Base-by-base conservation (phyloP, 2,888 invertebrate species). In the Temnothorax ravouxi region DNA sequence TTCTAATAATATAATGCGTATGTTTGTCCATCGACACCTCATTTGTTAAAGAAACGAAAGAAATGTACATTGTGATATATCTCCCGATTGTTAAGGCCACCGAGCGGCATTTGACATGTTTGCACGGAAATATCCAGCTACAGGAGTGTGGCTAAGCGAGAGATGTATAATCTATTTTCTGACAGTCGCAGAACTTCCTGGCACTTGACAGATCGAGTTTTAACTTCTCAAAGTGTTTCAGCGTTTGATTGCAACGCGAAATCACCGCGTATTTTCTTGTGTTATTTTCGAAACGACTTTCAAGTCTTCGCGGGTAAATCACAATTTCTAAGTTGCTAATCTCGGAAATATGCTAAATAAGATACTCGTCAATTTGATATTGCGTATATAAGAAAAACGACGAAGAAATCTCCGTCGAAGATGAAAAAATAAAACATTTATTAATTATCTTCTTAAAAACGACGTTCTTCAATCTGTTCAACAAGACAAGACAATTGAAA, bases 161-260 rank as follows among this genome's bases (percentile, higher is more conserved):
- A 54, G 25, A 76, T 50, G 50, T 52, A 64, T 21, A 52, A 64
- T 76, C 50, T 38, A 11, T 21, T 64, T 64, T 52, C 76, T 76
- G 76, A 76, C 76, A 76, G 52, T 52, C 76, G 76, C 76, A 76
- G 76, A 76, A 50, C 64, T 34, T 21, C 29, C 38, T 52, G 50
- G 62, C 64, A n/a, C 18, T 11, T 52, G 76, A 64, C 75, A 62
- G 21, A 41, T 75, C 74, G 61, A 75, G 34, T 25, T 38, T 38
- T 38, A 64, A 52, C 76, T 29, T 29, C 29, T 50, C 50, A 64
- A 34, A 75, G n/a, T 34, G 56, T 59, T 80, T 81, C 50, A 34
- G 41, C 52, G 25, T n/a, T 50, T 21, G 59, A 56, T 34, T 47
- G 21, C 67, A 50, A 2, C 71, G 41, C 56, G 25, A 25, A 38